Evolutionary conservation across 1,140 invertebrate species (phyloP), one percentile per base, ranked within the genome.

Genomic region (Ceratina calcarata): DNA sequence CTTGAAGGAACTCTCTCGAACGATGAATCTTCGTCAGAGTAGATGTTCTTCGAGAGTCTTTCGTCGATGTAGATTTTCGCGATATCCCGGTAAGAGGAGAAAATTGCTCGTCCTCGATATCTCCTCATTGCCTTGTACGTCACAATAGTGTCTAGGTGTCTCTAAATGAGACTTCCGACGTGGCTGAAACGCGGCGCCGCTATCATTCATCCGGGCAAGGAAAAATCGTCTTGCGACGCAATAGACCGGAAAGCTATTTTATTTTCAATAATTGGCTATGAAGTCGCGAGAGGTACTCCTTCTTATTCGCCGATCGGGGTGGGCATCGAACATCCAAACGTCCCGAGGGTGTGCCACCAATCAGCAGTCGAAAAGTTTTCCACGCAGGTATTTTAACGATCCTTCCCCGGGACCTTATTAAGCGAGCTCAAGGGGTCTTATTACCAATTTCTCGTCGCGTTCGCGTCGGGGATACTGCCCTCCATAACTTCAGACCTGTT

Each of bases 331-430:
- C 76, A 16, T 57, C 22, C 49, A 32, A 45, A 72, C 65, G 66
- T 32, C 37, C 4, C 24, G 18, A 16, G 10, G 27, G 32, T 45
- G 37, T 45, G 37, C 2, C 12, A 69, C 65, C 74, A 67, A 45
- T 65, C 65, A 65, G 24, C 53, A 57, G 60, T 61, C 76, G 68
- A 53, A 77, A 84, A 70, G 80, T 85, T 83, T 32, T 22, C 37
- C 37, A 72, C 37, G 64, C 51, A 37, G 78, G 55, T 68, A 81
- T 85, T 84, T 83, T 81, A 85, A 85, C 83, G 83, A 85, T 85
- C 83, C 10, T 13, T 20, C 71, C 57, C 75, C 78, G 24, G 71
- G 72, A 80, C 60, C 68, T 80, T 85, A 84, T 85, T 84, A 84
- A 81, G 57, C 78, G 55, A 77, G 73, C 82, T 80, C 77, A 69